Evolutionary conservation across 2,888 invertebrate species (phyloP).

Genomic region (Yponomeuta sedellus): DNA sequence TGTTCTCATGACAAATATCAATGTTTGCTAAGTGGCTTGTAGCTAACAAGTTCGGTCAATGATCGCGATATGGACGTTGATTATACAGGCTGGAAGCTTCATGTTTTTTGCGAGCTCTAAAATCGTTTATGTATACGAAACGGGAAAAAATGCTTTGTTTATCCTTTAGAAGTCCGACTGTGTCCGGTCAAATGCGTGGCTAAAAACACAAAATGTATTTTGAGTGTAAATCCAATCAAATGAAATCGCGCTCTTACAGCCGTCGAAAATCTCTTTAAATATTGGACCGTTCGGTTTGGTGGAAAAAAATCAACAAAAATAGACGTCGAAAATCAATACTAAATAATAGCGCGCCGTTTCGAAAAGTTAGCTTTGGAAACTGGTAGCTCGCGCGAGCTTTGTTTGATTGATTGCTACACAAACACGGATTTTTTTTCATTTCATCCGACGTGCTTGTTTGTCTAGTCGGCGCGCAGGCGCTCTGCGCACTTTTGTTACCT

Average conservation of each 20-base stretch:
- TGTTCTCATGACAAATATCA: conserved; percentile 38
- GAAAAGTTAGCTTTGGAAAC: conserved; percentile 59
- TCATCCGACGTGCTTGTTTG: conserved; percentile 54
- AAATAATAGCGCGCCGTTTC: conserved; percentile 56
- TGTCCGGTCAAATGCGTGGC: conserved; percentile 3
- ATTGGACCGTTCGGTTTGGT: conserved; percentile 32
- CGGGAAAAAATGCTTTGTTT: conserved; percentile 14
- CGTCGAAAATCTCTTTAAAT: conserved; percentile 55
- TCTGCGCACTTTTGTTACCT: conserved; percentile 41
- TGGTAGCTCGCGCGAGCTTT: conserved; percentile 48
- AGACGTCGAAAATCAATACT: conserved; percentile 60
- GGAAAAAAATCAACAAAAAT: conserved; percentile 54
- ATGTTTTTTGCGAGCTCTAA: conserved; percentile 11
- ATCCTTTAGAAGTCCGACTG: conserved; percentile 11
- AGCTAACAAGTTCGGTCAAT: conserved; percentile 17
- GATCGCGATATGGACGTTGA: conserved; percentile 14
- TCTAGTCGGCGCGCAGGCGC: conserved; percentile 28
- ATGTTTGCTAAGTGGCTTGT: conserved; percentile 21
- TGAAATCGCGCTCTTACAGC: conserved; percentile 43
- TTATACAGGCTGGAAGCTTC: conserved; percentile 5
- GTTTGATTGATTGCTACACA: conserved; percentile 72
- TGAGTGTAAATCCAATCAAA: conserved; percentile 44
- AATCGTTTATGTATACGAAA: conserved; percentile 12
- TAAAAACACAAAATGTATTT: conserved; percentile 19
- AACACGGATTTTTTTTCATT: conserved; percentile 56